Evolutionary conservation across 2,113 vertebrate genomes (phyloP).

Genomic region (Anhinga rufa): DNA sequence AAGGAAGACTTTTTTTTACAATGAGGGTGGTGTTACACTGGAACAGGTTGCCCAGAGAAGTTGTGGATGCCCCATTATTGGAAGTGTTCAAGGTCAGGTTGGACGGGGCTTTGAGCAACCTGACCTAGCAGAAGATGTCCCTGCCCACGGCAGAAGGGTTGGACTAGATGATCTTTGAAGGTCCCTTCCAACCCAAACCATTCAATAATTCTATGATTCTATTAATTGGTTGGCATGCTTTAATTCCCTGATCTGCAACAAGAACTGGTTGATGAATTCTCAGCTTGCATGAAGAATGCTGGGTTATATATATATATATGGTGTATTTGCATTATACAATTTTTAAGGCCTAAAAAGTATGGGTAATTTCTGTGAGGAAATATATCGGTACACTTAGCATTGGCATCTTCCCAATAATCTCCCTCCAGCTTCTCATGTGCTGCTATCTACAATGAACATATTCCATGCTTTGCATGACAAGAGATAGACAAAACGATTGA

Average conservation of each 20-base stretch:
- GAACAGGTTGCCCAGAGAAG: not conserved
- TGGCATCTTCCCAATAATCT: not conserved
- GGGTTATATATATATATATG: not conserved
- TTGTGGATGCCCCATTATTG: not conserved
- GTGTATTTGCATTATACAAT: not conserved
- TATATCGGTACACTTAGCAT: not conserved
- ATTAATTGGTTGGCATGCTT: not conserved
- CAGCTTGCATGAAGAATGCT: not conserved
- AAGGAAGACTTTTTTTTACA: not conserved
- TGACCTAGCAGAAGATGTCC: not conserved
- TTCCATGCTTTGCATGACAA: not conserved
- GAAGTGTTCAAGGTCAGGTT: not conserved
- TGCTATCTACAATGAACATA: not conserved
- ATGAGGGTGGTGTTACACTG: not conserved
- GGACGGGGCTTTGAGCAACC: not conserved
- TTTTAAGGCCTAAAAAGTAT: not conserved
- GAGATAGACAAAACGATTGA: not conserved
- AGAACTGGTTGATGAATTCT: not conserved
- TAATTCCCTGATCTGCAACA: not conserved
- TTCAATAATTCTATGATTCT: not conserved
- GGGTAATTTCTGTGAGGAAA: not conserved
- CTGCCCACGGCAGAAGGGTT: not conserved
- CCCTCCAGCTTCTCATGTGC: not conserved
- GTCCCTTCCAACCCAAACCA: not conserved
- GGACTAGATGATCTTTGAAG: not conserved